Conservation (phyloP, 2,888 invertebrate genomes). For the Scrobipalpa atriplicella region DNA sequence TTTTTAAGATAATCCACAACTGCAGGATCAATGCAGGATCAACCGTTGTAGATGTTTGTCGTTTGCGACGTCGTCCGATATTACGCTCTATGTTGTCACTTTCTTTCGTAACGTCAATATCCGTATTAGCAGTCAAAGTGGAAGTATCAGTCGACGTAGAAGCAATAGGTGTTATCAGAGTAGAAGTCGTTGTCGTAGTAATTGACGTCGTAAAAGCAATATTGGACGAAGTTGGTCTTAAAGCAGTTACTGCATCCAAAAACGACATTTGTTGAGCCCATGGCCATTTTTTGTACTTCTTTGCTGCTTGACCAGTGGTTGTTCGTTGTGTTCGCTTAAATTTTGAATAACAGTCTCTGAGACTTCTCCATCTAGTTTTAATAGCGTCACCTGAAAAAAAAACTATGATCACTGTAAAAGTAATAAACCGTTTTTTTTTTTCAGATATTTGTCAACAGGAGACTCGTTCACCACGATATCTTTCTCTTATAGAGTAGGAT, state of each 20-base stretch:
- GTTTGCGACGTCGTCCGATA: too few relatives aligned
- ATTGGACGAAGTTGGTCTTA: not conserved
- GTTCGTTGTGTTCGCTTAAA: not conserved
- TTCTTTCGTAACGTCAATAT: too few relatives aligned
- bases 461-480: constrained; percentile 29
- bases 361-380: not conserved
- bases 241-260: not conserved
- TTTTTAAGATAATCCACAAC: not conserved
- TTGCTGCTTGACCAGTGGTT: not conserved
- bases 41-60: not conserved
- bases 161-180: not conserved
- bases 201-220: not conserved
- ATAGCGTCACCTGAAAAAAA: not conserved
- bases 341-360: not conserved
- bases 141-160: too few relatives aligned
- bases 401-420: too few relatives aligned
- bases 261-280: not conserved
- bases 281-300: constrained; percentile 2
- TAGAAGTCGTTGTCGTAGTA: not conserved
- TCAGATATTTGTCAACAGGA: constrained; percentile 34
- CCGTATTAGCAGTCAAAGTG: too few relatives aligned
- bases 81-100: too few relatives aligned
- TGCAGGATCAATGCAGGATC: not conserved
- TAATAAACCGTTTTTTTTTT: too few relatives aligned
- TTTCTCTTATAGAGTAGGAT: constrained; percentile 33